Evolutionary conservation across 2,888 invertebrate genomes (phyloP).

Genomic region (Drosophila sordidula): DNA sequence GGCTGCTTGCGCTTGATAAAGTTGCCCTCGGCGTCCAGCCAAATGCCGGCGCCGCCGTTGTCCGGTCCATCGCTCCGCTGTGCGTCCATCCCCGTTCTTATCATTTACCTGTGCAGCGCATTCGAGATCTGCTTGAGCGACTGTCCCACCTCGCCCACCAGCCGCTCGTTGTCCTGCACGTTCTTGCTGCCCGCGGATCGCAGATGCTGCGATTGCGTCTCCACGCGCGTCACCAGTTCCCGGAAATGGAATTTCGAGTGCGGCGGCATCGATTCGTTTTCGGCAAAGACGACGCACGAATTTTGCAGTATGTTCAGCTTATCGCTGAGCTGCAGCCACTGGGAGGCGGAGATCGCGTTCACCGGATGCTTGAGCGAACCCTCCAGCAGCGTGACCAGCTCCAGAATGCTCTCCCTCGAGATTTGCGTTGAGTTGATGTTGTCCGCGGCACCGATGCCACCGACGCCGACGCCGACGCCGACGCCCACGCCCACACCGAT

Average conservation of each 20-base stretch:
- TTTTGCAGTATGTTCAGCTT: conserved; percentile 93
- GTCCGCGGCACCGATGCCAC: conserved; percentile 51
- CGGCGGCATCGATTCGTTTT: conserved; percentile 91
- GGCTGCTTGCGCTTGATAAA: conserved; percentile 80
- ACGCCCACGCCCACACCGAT: conserved; percentile 44
- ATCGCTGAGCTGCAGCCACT: conserved; percentile 92
- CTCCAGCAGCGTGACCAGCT: conserved; percentile 89
- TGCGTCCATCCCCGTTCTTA: conserved; percentile 82
- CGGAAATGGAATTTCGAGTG: conserved; percentile 95
- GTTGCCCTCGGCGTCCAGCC: conserved; percentile 83
- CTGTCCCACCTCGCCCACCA: conserved; percentile 88
- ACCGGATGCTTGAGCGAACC: conserved; percentile 87
- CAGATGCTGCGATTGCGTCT: conserved; percentile 89
- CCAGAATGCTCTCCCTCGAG: conserved; percentile 87
- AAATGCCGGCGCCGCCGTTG: conserved; percentile 65
- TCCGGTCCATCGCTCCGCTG: conserved; percentile 50
- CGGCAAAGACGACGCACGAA: conserved; percentile 93
- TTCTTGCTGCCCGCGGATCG: conserved; percentile 90
- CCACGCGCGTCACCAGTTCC: conserved; percentile 89
- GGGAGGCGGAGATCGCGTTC: conserved; percentile 86
- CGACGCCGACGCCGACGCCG: conserved; percentile 35
- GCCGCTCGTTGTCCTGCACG: conserved; percentile 88
- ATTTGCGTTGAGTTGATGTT: conserved; percentile 86
- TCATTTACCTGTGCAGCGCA: conserved; percentile 85
- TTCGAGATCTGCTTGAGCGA: conserved; percentile 85